phyloP scores from a whole-genome alignment of 1,140 invertebrate species.

The Trichonephila clavipes region DNA sequence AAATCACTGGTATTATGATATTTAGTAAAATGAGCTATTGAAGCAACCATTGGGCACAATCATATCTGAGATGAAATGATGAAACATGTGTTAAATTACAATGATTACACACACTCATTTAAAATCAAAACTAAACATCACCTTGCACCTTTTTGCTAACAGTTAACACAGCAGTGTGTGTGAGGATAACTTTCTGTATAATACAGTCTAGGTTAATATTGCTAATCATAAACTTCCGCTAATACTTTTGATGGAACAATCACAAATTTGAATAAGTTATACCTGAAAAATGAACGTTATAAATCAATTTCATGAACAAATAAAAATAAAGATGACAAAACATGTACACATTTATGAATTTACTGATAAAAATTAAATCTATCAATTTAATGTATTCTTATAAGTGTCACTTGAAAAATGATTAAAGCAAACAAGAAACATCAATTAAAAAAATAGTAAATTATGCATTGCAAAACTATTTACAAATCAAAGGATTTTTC shows the following conservation, averaged over 20 bases:
- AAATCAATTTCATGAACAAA: no score
- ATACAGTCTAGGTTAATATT: slow-evolving; percentile 13
- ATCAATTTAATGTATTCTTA: no score
- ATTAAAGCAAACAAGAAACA: no score
- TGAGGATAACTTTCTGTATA: slow-evolving; percentile 15
- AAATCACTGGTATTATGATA: not conserved
- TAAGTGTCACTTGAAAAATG: no score
- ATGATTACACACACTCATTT: slow-evolving; percentile 43
- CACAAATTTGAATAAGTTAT: slow-evolving; percentile 9
- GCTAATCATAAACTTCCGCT: slow-evolving; percentile 7
- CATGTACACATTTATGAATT: no score
- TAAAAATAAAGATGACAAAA: no score
- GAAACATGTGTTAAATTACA: slow-evolving; percentile 45
- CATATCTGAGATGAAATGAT: not conserved
- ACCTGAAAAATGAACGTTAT: not conserved
- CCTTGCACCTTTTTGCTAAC: slow-evolving; percentile 23
- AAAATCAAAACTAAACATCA: slow-evolving; percentile 29
- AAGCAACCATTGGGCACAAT: not conserved
- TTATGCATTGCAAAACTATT: no score
- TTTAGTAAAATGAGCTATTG: not conserved
- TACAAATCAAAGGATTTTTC: no score
- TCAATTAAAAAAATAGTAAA: no score
- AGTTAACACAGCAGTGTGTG: not conserved
- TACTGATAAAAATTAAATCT: no score
- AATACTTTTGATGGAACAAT: slow-evolving; percentile 12